A percentile compares a stretch with the other conserved stretches of the same genome.
Evolutionary conservation across 2,113 vertebrate species (phyloP).

Genomic region (Eclectus roratus): DNA sequence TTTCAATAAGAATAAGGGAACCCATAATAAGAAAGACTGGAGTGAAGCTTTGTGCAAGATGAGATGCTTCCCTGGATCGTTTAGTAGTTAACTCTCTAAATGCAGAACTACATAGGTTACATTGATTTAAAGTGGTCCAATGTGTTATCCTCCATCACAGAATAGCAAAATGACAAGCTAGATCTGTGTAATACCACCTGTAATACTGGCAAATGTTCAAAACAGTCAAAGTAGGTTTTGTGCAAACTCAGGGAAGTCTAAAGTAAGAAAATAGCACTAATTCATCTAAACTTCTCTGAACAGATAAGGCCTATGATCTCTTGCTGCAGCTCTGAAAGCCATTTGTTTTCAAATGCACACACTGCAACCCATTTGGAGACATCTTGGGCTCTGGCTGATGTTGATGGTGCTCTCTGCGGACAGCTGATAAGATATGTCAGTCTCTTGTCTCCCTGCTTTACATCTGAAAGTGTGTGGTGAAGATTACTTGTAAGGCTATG

Average conservation of each 20-base stretch:
- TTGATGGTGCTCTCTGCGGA: background rate
- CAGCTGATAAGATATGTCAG: slow-evolving; percentile 36
- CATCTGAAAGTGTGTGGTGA: background rate
- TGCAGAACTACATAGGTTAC: background rate
- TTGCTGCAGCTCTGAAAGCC: background rate
- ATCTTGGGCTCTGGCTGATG: background rate
- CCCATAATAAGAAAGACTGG: background rate
- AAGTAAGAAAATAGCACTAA: background rate
- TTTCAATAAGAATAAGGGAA: background rate
- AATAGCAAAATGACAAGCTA: background rate
- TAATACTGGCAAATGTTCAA: background rate
- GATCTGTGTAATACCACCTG: background rate
- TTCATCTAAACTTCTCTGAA: background rate
- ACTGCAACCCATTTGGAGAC: background rate
- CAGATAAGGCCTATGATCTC: slow-evolving; percentile 19
- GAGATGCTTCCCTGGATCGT: background rate
- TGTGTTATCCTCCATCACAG: background rate
- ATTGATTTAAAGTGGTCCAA: background rate
- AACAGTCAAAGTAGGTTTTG: background rate
- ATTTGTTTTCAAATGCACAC: background rate
- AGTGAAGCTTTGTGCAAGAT: background rate
- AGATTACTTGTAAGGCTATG: background rate
- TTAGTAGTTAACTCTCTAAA: background rate
- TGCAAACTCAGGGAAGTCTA: background rate
- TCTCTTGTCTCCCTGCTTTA: background rate